Conservation (phyloP, 1,140 invertebrate species). For the Lepidurus apus region DNA sequence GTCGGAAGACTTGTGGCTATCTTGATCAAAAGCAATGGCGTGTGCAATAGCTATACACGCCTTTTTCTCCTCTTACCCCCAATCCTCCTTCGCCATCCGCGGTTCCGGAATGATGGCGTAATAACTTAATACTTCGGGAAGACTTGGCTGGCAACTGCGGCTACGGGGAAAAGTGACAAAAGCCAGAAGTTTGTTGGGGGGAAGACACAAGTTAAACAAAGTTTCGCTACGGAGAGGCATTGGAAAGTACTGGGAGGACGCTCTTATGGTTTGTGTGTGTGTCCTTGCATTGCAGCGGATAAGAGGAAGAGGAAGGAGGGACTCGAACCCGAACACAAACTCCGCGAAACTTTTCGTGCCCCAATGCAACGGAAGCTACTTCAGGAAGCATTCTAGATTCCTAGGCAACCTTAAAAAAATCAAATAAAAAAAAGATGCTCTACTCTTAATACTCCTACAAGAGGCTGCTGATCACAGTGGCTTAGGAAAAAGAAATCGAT, state of each 20-base stretch:
- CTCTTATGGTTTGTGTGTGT: not conserved
- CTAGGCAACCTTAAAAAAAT: not conserved
- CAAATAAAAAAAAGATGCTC: not conserved
- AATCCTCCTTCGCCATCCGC: not conserved
- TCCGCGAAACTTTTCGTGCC: not conserved
- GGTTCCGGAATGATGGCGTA: not conserved
- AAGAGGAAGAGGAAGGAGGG: not conserved
- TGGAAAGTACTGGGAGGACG: not conserved
- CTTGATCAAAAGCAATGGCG: too few relatives aligned
- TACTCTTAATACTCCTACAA: constrained; percentile 9
- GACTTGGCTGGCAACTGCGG: not conserved
- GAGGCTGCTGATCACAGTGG: not conserved
- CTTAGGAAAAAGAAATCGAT: constrained; percentile 1
- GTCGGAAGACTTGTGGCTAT: too few relatives aligned
- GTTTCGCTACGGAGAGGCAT: not conserved
- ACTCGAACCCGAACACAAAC: not conserved
- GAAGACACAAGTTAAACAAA: not conserved
- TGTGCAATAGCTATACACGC: too few relatives aligned
- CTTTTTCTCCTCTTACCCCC: too few relatives aligned
- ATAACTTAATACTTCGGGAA: not conserved
- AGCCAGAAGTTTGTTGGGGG: not conserved
- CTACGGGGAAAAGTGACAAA: not conserved
- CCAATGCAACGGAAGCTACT: not conserved
- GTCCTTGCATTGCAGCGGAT: not conserved
- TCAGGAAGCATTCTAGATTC: constrained; percentile 1